A percentile compares a stretch with the other conserved stretches of the same genome.
phyloP scores from a whole-genome alignment of 2,888 invertebrate species.

The Amblyteles armatorius region DNA sequence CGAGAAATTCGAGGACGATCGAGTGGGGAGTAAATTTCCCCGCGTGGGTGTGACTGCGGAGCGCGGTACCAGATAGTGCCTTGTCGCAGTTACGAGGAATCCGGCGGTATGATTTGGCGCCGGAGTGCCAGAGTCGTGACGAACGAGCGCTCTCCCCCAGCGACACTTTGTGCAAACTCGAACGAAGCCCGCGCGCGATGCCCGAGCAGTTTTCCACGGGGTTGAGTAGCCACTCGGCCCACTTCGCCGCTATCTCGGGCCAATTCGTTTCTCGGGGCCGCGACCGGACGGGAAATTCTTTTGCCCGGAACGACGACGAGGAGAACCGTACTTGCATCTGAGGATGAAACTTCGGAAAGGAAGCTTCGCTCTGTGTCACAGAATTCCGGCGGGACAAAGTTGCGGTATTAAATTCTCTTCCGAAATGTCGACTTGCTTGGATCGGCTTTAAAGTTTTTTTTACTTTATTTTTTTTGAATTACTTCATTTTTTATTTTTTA shows the following conservation, averaged over 20 bases:
- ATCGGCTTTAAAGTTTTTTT: neutral
- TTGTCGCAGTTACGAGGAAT: conserved; percentile 40
- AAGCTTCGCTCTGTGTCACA: neutral
- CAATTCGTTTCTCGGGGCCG: conserved; percentile 42
- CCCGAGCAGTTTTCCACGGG: neutral
- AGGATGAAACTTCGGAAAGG: neutral
- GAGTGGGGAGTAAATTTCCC: conserved; percentile 1
- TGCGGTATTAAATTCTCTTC: neutral
- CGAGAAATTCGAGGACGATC: neutral
- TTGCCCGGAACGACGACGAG: neutral
- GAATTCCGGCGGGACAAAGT: neutral
- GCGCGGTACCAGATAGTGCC: neutral
- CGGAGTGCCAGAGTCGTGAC: conserved; percentile 45
- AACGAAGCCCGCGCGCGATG: conserved; percentile 9
- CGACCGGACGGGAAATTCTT: conserved; percentile 22
- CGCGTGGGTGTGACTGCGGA: neutral
- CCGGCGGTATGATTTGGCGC: conserved; percentile 39
- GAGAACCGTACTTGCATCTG: neutral
- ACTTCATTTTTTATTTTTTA: neutral
- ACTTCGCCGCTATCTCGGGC: neutral
- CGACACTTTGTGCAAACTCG: conserved; percentile 21
- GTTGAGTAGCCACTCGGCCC: conserved; percentile 20
- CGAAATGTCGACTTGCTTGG: neutral
- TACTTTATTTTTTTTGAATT: neutral
- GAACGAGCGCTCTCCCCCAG: conserved; percentile 20